phyloP scores from a whole-genome alignment of 1,140 invertebrate genomes.

The Ceratosolen fusciceps region DNA sequence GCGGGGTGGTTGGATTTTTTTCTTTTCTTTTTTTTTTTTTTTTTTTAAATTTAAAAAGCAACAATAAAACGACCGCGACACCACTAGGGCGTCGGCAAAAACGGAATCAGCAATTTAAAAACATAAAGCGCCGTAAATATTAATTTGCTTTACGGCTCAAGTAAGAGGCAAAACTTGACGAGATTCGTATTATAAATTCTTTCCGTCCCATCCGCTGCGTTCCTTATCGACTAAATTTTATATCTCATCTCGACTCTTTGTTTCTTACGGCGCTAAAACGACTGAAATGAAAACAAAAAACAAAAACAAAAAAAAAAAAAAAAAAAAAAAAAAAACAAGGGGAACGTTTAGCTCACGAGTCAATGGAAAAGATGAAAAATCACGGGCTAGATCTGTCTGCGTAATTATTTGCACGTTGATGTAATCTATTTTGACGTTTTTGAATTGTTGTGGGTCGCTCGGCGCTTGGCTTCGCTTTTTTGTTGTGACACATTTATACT shows the following conservation, averaged over 20 bases:
- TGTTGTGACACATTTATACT: constrained; percentile 28
- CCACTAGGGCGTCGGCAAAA: too few relatives aligned
- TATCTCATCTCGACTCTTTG: too few relatives aligned
- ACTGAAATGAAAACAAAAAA: too few relatives aligned
- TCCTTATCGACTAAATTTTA: background rate
- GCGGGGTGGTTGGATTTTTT: too few relatives aligned
- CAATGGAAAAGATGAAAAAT: too few relatives aligned
- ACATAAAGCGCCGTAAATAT: too few relatives aligned
- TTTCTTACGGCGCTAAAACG: too few relatives aligned
- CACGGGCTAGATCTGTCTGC: background rate
- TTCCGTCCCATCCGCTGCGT: background rate
- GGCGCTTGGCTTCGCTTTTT: background rate
- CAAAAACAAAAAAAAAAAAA: too few relatives aligned
- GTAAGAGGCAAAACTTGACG: background rate
- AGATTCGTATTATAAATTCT: background rate
- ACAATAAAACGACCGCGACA: background rate
- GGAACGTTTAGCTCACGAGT: too few relatives aligned
- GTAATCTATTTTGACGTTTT: constrained; percentile 25
- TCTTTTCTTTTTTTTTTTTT: background rate
- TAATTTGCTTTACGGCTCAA: background rate
- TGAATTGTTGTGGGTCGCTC: constrained; percentile 4
- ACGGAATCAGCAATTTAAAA: too few relatives aligned
- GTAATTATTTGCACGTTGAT: background rate
- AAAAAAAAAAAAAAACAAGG: too few relatives aligned
- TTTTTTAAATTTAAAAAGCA: background rate